Conservation (phyloP, 2,888 invertebrate species). For the Agrochola lychnidis region DNA sequence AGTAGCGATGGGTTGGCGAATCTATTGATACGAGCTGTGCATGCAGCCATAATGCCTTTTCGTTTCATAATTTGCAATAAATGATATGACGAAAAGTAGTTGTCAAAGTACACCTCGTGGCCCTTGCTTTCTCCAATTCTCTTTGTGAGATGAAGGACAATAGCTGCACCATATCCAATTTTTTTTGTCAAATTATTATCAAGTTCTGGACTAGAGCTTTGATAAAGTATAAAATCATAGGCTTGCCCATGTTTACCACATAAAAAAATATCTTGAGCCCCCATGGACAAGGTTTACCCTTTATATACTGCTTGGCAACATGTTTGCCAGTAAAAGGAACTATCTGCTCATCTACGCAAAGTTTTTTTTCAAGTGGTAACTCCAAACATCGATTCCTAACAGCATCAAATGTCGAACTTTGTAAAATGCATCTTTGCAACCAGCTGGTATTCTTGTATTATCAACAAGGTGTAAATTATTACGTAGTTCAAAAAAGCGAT, state of each 20-base stretch:
- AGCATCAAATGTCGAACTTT: neutral
- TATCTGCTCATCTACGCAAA: neutral
- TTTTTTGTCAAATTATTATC: slow-evolving; percentile 55
- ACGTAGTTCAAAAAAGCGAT: neutral
- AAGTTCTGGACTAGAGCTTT: slow-evolving; percentile 61
- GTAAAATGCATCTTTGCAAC: neutral
- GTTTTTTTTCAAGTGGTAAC: neutral
- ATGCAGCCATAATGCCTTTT: slow-evolving; percentile 27
- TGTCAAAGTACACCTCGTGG: slow-evolving; percentile 64
- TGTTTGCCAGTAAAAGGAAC: neutral
- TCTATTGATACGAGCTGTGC: no score
- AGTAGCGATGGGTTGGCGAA: slow-evolving; percentile 53
- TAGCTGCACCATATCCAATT: slow-evolving; percentile 62
- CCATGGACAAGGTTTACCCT: neutral
- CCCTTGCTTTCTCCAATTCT: slow-evolving; percentile 59
- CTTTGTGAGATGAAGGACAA: slow-evolving; percentile 62
- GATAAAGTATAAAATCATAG: slow-evolving; percentile 63
- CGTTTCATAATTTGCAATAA: slow-evolving; percentile 57
- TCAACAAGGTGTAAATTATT: slow-evolving; percentile 1
- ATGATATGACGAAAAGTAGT: slow-evolving; percentile 65
- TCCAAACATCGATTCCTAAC: neutral
- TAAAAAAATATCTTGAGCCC: neutral
- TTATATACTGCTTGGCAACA: neutral
- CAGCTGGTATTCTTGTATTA: neutral
- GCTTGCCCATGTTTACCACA: slow-evolving; percentile 59